phyloP scores from a whole-genome alignment of 2,888 invertebrate genomes.

The Resseliella maxima region DNA sequence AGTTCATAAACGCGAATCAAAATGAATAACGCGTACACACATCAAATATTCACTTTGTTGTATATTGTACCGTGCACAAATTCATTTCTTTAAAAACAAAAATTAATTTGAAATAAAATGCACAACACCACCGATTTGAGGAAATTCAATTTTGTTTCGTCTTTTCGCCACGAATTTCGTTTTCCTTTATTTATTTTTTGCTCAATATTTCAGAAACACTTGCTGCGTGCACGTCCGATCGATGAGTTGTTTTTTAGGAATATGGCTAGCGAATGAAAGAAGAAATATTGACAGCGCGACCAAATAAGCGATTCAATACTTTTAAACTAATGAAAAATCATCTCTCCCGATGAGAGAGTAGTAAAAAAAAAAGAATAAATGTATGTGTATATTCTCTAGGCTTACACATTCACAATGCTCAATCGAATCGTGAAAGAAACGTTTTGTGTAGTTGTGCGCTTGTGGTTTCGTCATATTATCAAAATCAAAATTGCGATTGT shows the following conservation, averaged over 20 bases:
- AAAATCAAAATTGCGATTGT: background rate
- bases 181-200: slow-evolving; percentile 1
- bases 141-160: background rate
- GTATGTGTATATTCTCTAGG: too few relatives aligned
- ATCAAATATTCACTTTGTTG: background rate
- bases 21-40: slow-evolving; percentile 26
- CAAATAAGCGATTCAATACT: slow-evolving; percentile 53
- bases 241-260: background rate
- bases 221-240: background rate
- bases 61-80: too few relatives aligned
- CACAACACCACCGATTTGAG: too few relatives aligned
- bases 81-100: too few relatives aligned
- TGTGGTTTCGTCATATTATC: background rate
- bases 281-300: slow-evolving; percentile 51
- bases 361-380: slow-evolving; percentile 2
- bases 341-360: background rate
- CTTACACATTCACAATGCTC: background rate
- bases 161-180: background rate
- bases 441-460: slow-evolving; percentile 44
- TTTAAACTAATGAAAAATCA: slow-evolving; percentile 27
- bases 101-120: too few relatives aligned
- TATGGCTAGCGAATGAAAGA: slow-evolving; percentile 7
- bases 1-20: background rate
- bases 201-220: background rate
- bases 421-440: background rate